Evolutionary conservation across 2,797 vertebrate species (phyloP).

Genomic region (Gouania willdenowi): DNA sequence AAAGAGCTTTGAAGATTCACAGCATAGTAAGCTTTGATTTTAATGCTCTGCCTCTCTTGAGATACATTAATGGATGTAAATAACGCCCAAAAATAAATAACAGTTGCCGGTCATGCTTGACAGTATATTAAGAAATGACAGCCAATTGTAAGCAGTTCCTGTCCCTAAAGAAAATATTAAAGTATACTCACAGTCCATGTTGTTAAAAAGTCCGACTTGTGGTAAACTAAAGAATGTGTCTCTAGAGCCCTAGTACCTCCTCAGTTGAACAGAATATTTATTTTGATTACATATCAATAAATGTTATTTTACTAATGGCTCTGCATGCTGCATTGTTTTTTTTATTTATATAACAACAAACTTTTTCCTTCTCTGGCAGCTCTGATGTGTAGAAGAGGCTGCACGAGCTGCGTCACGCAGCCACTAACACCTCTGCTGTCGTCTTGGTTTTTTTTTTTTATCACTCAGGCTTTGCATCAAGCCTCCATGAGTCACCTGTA

Average conservation of each 20-base stretch:
- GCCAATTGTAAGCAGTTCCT: slow-evolving; percentile 20
- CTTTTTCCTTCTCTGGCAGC: slow-evolving; percentile 11
- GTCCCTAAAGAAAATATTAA: slow-evolving; percentile 2
- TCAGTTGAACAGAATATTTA: slow-evolving; percentile 95
- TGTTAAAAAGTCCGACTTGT: slow-evolving; percentile 19
- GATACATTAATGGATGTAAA: too few relatives aligned
- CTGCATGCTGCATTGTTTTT: slow-evolving; percentile 12
- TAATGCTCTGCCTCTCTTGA: too few relatives aligned
- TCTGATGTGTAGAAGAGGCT: slow-evolving; percentile 25
- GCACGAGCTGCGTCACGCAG: slow-evolving; percentile 37
- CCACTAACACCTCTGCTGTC: slow-evolving; percentile 51
- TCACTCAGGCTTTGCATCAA: slow-evolving; percentile 25
- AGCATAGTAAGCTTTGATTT: too few relatives aligned
- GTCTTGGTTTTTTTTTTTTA: slow-evolving; percentile 53
- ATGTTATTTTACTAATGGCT: slow-evolving; percentile 80
- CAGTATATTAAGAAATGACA: too few relatives aligned
- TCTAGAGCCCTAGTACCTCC: slow-evolving; percentile 72
- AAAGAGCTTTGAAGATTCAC: too few relatives aligned
- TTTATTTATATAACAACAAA: slow-evolving; percentile 7
- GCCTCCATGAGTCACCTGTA: slow-evolving; percentile 63
- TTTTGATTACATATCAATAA: slow-evolving; percentile 97
- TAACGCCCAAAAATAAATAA: too few relatives aligned
- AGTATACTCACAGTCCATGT: slow-evolving; percentile 16
- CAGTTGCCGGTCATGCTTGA: too few relatives aligned
- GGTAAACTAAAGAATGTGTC: slow-evolving; percentile 29